Percentiles rank a stretch among this genome's conserved stretches.
Evolutionary conservation across 2,113 vertebrate genomes (phyloP).

Genomic region (Pseudolaguvia tuberculata): DNA sequence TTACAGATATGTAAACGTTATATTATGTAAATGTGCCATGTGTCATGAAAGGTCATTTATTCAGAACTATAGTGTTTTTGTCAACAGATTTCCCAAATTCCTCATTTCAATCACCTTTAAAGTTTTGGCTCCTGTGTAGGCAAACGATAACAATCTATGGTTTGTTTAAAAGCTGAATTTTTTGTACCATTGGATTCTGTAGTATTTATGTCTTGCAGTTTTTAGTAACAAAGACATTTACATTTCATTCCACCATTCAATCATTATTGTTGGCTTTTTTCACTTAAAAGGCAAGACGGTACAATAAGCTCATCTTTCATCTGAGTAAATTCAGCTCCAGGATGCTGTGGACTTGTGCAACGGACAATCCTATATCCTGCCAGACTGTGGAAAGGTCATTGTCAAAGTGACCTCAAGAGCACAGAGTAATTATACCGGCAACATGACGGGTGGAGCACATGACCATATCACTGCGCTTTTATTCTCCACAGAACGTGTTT

Average conservation of each 20-base stretch:
- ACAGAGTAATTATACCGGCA: conserved; percentile 13
- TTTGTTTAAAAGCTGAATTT: too few species aligned
- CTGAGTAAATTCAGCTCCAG: neutral
- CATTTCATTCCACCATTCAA: neutral
- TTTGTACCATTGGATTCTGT: too few species aligned
- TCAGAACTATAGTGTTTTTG: neutral
- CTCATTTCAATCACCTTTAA: neutral
- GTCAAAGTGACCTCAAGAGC: conserved; percentile 23
- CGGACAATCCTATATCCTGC: neutral
- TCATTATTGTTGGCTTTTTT: neutral
- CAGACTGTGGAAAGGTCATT: conserved; percentile 6
- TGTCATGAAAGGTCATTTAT: too few species aligned
- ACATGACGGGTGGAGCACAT: neutral
- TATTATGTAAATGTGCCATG: too few species aligned
- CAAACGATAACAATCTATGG: too few species aligned
- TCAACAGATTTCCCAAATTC: neutral
- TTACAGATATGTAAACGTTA: too few species aligned
- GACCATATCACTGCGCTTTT: neutral
- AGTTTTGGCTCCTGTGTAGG: neutral
- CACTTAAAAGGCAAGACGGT: neutral
- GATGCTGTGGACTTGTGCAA: neutral
- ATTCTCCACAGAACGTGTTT: conserved; percentile 1
- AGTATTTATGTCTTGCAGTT: too few species aligned
- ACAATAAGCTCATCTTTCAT: neutral
- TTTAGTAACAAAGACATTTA: too few species aligned